phyloP scores from a whole-genome alignment of 2,797 vertebrate species.

The Loris lydekkerianus region DNA sequence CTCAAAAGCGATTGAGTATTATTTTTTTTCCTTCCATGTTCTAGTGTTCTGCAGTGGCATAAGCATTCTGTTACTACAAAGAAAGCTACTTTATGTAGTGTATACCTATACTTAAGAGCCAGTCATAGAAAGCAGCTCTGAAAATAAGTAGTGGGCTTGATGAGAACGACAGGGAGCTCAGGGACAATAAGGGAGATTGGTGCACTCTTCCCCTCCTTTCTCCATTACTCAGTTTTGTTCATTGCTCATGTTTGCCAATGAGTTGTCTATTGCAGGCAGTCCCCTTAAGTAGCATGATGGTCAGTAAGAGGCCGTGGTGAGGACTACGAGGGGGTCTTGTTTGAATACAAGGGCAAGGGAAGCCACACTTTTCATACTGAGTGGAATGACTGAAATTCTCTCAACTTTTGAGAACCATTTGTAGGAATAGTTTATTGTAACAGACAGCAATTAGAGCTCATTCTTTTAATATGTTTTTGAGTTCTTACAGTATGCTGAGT shows the following conservation, averaged over 20 bases:
- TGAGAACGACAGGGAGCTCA: not conserved
- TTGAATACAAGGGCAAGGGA: not conserved
- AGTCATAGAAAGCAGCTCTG: not conserved
- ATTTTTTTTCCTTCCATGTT: not conserved
- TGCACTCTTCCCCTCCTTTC: not conserved
- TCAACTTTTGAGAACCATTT: constrained; percentile 24
- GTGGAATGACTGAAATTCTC: not conserved
- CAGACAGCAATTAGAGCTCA: not conserved
- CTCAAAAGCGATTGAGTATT: not conserved
- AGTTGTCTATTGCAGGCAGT: not conserved
- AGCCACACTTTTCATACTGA: not conserved
- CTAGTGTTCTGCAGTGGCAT: not conserved
- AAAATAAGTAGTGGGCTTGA: not conserved
- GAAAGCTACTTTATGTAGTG: not conserved
- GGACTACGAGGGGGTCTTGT: not conserved
- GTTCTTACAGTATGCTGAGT: not conserved
- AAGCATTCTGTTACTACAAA: not conserved
- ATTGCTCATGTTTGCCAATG: not conserved
- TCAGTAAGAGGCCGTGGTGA: not conserved
- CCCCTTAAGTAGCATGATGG: not conserved
- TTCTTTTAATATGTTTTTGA: not conserved
- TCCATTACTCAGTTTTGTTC: not conserved
- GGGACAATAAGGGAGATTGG: not conserved
- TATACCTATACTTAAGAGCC: not conserved
- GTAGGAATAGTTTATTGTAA: not conserved